A percentile compares a stretch with the other conserved stretches of the same genome.
Evolutionary conservation across 1,140 invertebrate species (phyloP).

Genomic region (Colletes latitarsis): DNA sequence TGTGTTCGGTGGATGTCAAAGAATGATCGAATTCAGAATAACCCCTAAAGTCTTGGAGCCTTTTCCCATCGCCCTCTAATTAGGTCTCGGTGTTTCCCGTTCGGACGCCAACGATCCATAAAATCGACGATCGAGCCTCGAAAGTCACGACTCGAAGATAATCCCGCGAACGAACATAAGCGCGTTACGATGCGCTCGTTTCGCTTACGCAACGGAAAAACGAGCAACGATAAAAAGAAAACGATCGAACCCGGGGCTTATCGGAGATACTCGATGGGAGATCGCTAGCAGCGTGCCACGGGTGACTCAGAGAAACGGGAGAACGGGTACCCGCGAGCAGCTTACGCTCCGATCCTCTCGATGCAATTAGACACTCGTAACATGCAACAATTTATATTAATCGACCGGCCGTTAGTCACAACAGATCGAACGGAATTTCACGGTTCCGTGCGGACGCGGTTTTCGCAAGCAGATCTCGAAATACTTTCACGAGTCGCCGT

Average conservation of each 20-base stretch:
- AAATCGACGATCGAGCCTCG: too few species aligned
- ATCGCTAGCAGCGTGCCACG: conserved; percentile 18
- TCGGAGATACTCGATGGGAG: conserved; percentile 34
- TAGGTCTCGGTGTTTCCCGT: too few species aligned
- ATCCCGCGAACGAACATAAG: neutral
- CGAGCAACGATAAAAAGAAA: neutral
- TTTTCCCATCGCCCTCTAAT: too few species aligned
- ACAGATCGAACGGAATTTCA: conserved; percentile 64
- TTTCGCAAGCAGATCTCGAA: conserved; percentile 51
- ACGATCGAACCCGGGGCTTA: neutral
- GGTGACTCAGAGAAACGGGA: conserved; percentile 53
- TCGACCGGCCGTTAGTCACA: conserved; percentile 60
- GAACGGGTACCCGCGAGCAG: conserved; percentile 19
- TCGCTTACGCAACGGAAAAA: conserved; percentile 16
- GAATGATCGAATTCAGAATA: too few species aligned
- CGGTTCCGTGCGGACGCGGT: conserved; percentile 51
- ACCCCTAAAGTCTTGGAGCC: too few species aligned
- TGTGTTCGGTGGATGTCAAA: too few species aligned
- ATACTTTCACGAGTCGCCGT: conserved; percentile 55
- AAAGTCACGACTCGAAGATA: neutral
- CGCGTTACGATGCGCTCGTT: neutral
- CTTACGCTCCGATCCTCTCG: conserved; percentile 57
- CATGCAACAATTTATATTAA: conserved; percentile 68
- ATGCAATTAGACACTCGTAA: conserved; percentile 64
- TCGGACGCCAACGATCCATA: too few species aligned